A percentile compares a stretch with the other conserved stretches of the same genome.
phyloP scores from a whole-genome alignment of 1,140 invertebrate genomes.

The Drosophila athabasca region DNA sequence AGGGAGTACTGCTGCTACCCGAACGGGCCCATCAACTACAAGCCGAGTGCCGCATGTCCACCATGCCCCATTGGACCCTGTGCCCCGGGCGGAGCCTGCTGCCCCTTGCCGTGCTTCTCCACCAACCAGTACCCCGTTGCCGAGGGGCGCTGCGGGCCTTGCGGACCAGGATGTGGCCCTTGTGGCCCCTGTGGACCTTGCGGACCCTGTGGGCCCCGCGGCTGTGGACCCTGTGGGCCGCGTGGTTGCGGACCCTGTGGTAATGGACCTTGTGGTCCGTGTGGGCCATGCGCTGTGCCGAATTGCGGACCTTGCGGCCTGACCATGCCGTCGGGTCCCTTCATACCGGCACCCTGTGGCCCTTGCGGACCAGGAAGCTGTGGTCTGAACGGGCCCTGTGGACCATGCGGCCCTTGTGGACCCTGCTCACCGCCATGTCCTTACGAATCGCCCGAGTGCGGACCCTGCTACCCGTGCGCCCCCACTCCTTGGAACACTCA shows the following conservation, averaged over 20 bases:
- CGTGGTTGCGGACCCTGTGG: slow-evolving; percentile 52
- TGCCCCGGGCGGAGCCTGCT: slow-evolving; percentile 64
- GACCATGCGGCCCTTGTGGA: slow-evolving; percentile 58
- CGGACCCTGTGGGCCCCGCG: slow-evolving; percentile 58
- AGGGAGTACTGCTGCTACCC: slow-evolving; percentile 79
- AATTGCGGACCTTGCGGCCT: slow-evolving; percentile 73
- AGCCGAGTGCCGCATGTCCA: slow-evolving; percentile 73
- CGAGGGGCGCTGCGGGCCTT: slow-evolving; percentile 68
- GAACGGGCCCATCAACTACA: slow-evolving; percentile 76
- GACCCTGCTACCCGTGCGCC: slow-evolving; percentile 72
- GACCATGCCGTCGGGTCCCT: slow-evolving; percentile 72
- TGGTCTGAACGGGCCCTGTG: slow-evolving; percentile 54
- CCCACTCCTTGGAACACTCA: slow-evolving; percentile 78
- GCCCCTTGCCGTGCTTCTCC: slow-evolving; percentile 68
- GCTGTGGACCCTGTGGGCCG: slow-evolving; percentile 17
- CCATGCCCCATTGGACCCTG: slow-evolving; percentile 73
- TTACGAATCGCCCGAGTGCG: slow-evolving; percentile 73
- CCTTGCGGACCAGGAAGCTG: slow-evolving; percentile 51
- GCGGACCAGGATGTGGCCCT: slow-evolving; percentile 71
- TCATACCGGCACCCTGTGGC: slow-evolving; percentile 60
- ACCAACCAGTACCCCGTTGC: slow-evolving; percentile 70
- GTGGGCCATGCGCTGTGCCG: slow-evolving; percentile 59
- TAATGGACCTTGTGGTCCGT: slow-evolving; percentile 54
- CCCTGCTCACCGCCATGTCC: slow-evolving; percentile 71
- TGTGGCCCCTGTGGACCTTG: slow-evolving; percentile 67